A percentile compares a stretch with the other conserved stretches of the same genome.
phyloP scores from a whole-genome alignment of 2,113 vertebrate species.

The Suricata suricatta region DNA sequence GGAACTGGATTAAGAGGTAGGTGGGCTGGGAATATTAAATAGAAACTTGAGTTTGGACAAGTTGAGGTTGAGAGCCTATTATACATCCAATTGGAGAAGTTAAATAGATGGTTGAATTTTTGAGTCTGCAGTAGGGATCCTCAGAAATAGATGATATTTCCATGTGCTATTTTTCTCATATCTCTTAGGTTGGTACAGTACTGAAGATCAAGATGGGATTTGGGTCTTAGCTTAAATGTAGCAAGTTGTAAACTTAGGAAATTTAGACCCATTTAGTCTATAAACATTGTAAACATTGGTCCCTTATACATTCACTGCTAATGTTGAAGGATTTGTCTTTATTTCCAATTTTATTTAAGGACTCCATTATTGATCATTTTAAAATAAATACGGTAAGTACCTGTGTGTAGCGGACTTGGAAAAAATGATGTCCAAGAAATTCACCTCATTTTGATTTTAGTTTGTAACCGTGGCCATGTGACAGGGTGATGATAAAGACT shows the following conservation, averaged over 20 bases:
- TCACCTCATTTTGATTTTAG: neutral
- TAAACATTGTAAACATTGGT: accelerated
- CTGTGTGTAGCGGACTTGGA: accelerated
- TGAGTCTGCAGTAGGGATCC: too few species aligned
- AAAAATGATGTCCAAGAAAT: neutral
- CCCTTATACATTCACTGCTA: neutral
- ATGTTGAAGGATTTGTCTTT: neutral
- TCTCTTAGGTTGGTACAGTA: neutral
- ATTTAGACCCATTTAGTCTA: neutral
- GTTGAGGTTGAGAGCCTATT: neutral
- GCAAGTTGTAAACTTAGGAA: neutral
- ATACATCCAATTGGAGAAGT: neutral
- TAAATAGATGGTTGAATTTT: neutral
- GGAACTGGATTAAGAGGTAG: too few species aligned
- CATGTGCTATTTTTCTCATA: neutral
- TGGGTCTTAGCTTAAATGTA: neutral
- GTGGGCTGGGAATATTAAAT: neutral
- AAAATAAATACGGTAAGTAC: neutral
- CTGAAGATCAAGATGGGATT: neutral
- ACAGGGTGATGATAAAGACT: too few species aligned
- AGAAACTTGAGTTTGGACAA: neutral
- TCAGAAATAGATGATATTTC: neutral
- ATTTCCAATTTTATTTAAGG: neutral
- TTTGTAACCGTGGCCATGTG: neutral
- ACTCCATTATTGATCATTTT: neutral